Percentiles rank a stretch among this genome's conserved stretches.
phyloP scores from a whole-genome alignment of 1,140 invertebrate genomes.

The Dryas iulia region DNA sequence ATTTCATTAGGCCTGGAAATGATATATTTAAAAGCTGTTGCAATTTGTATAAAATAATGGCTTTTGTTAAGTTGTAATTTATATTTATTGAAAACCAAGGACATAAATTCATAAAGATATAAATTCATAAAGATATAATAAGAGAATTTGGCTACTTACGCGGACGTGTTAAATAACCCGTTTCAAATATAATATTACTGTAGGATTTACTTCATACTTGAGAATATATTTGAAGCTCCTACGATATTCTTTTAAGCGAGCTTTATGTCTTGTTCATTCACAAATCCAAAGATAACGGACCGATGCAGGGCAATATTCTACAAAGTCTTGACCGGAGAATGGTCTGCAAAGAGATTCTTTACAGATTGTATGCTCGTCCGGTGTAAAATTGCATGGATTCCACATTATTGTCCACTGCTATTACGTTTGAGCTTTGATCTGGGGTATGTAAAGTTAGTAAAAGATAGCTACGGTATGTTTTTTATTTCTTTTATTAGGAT shows the following conservation, averaged over 20 bases:
- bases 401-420: conserved; percentile 37
- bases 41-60: too few species aligned
- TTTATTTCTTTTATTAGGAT: neutral
- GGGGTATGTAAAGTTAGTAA: neutral
- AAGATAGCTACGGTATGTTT: neutral
- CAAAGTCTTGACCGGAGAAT: conserved; percentile 43
- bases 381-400: conserved; percentile 56
- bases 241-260: conserved; percentile 39
- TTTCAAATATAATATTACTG: neutral
- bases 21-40: too few species aligned
- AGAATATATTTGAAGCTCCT: conserved; percentile 6
- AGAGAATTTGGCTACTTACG: too few species aligned
- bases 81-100: too few species aligned
- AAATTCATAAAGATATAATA: too few species aligned
- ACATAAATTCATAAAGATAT: too few species aligned
- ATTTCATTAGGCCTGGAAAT: too few species aligned
- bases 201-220: neutral
- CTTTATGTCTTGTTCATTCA: conserved; percentile 56
- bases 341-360: conserved; percentile 50
- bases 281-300: conserved; percentile 58
- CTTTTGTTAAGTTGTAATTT: too few species aligned
- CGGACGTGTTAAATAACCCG: neutral
- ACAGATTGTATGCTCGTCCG: conserved; percentile 43
- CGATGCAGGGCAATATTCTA: conserved; percentile 40
- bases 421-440: conserved; percentile 32